A percentile compares a stretch with the other conserved stretches of the same genome.
These are phyloP conservation scores for Leuciscus idus DNA, from an alignment of 2,113 vertebrate genomes.

Conservation along the genomic window DNA sequence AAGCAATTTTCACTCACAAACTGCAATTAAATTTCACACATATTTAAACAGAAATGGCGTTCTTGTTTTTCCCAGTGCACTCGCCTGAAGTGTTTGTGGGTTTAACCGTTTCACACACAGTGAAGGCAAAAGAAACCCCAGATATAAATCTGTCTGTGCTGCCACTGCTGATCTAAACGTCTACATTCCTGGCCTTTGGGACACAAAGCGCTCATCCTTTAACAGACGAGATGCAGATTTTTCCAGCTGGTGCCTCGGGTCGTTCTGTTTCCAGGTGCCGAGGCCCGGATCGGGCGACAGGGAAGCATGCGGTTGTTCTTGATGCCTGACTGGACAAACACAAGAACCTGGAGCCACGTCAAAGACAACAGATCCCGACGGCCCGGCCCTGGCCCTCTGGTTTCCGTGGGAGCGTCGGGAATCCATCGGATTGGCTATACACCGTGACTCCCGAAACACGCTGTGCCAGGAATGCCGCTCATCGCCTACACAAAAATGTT, in stretches of 20 bases:
- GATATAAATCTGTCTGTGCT: slow-evolving; percentile 11
- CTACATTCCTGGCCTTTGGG: slow-evolving; percentile 42
- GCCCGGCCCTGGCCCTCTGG: slow-evolving; percentile 49
- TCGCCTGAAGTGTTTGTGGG: background rate
- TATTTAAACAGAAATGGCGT: too few relatives aligned
- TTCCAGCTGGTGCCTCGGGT: slow-evolving; percentile 6
- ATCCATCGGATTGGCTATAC: slow-evolving; percentile 69
- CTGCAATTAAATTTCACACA: too few relatives aligned
- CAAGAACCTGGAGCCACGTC: slow-evolving; percentile 49
- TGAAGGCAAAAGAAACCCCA: background rate
- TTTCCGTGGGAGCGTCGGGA: slow-evolving; percentile 76
- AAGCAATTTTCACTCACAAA: too few relatives aligned
- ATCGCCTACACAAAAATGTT: slow-evolving; percentile 66
- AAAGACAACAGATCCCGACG: slow-evolving; percentile 56
- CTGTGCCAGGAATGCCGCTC: slow-evolving; percentile 66
- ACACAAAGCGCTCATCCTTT: slow-evolving; percentile 42
- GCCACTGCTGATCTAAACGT: slow-evolving; percentile 8
- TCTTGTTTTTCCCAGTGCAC: too few relatives aligned
- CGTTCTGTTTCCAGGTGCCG: slow-evolving; percentile 1
- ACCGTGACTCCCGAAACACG: slow-evolving; percentile 70
- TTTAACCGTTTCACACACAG: too few relatives aligned
- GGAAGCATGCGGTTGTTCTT: slow-evolving; percentile 43
- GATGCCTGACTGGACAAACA: slow-evolving; percentile 56
- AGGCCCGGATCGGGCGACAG: slow-evolving; percentile 28
- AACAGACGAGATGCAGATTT: slow-evolving; percentile 26